Evolutionary conservation across 1,140 invertebrate genomes (phyloP).

Genomic region (Nephila pilipes): DNA sequence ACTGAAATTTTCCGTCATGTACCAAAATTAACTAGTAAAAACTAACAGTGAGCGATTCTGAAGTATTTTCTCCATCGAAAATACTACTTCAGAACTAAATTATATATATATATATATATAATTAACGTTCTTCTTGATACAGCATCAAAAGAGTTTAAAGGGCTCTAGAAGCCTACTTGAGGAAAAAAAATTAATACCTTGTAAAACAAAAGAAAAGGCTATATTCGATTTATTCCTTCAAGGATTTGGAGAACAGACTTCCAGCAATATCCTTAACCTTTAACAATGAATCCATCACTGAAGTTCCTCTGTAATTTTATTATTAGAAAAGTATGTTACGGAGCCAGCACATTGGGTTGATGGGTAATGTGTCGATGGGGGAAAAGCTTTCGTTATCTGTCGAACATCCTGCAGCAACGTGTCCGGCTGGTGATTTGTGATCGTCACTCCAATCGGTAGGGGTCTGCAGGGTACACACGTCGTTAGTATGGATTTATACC

Average conservation of each 20-base stretch:
- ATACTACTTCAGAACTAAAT: too few relatives aligned
- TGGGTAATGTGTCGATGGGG: background rate
- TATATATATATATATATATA: too few relatives aligned
- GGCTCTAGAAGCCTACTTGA: too few relatives aligned
- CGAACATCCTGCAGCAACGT: background rate
- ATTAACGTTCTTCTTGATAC: too few relatives aligned
- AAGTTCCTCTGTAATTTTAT: background rate
- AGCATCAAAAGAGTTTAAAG: too few relatives aligned
- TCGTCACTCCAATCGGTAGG: slow-evolving; percentile 52
- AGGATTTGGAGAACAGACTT: background rate
- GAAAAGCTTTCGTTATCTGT: slow-evolving; percentile 20
- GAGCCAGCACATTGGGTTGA: background rate
- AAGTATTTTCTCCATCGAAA: too few relatives aligned
- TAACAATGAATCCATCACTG: background rate
- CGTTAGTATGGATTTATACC: slow-evolving; percentile 70
- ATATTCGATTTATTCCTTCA: too few relatives aligned
- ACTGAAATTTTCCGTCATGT: too few relatives aligned
- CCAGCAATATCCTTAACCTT: background rate
- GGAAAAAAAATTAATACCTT: too few relatives aligned
- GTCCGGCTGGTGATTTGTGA: slow-evolving; percentile 69
- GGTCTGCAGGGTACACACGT: slow-evolving; percentile 24
- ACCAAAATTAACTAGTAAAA: too few relatives aligned
- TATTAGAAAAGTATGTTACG: slow-evolving; percentile 14
- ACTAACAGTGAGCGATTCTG: too few relatives aligned
- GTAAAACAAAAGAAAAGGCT: too few relatives aligned